Percentiles rank a stretch among this genome's conserved stretches.
Evolutionary conservation across 2,113 vertebrate genomes (phyloP).

Genomic region (Gadus macrocephalus): DNA sequence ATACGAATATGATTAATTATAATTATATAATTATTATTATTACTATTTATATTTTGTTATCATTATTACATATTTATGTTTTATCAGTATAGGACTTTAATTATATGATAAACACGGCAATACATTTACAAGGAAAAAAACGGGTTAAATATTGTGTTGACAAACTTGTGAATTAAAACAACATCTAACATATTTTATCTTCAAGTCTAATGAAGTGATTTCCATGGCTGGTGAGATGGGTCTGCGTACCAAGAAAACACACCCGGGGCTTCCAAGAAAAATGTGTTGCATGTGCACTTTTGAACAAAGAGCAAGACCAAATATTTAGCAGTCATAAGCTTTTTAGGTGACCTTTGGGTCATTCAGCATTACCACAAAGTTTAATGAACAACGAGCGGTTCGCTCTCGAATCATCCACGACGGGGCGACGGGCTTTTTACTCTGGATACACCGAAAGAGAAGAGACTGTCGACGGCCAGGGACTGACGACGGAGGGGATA

Average conservation of each 20-base stretch:
- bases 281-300: constrained; percentile 73
- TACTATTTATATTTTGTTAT: too few relatives aligned
- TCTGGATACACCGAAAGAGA: constrained; percentile 53
- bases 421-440: constrained; percentile 75
- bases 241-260: not conserved
- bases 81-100: too few relatives aligned
- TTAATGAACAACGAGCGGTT: constrained; percentile 99
- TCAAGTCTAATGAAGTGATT: too few relatives aligned
- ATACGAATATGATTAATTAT: too few relatives aligned
- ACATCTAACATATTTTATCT: too few relatives aligned
- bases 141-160: too few relatives aligned
- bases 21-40: too few relatives aligned
- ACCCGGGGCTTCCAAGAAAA: constrained; percentile 24
- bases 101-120: too few relatives aligned
- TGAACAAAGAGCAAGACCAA: constrained; percentile 79
- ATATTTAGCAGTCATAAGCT: constrained; percentile 93
- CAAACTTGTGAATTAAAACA: too few relatives aligned
- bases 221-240: too few relatives aligned
- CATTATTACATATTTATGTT: too few relatives aligned
- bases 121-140: too few relatives aligned
- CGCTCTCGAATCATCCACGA: constrained; percentile 77
- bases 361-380: constrained; percentile 89
- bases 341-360: constrained; percentile 96
- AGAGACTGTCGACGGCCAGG: not conserved
- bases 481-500: not conserved